Conservation (phyloP, 2,888 invertebrate species). For the Hyposoter didymator region DNA sequence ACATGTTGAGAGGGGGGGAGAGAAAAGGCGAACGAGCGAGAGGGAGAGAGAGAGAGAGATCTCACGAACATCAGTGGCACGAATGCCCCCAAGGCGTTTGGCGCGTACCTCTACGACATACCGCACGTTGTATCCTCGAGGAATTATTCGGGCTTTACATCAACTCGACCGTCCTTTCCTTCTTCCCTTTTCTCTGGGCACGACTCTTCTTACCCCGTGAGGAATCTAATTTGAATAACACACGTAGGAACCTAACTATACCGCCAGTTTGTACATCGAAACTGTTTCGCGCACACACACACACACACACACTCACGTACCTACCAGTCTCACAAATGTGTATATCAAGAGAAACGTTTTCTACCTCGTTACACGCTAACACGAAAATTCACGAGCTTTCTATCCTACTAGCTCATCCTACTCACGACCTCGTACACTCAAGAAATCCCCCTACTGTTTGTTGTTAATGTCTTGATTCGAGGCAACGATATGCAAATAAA, state of each 20-base stretch:
- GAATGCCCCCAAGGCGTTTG: slow-evolving; percentile 69
- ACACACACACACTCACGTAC: slow-evolving; percentile 15
- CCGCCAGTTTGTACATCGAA: slow-evolving; percentile 49
- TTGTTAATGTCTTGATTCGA: slow-evolving; percentile 52
- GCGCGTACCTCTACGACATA: slow-evolving; percentile 68
- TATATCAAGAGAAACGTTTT: slow-evolving; percentile 63
- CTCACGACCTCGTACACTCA: slow-evolving; percentile 40
- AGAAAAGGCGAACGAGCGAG: slow-evolving; percentile 33
- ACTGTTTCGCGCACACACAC: slow-evolving; percentile 42
- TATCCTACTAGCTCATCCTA: slow-evolving; percentile 46
- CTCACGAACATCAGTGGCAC: slow-evolving; percentile 68
- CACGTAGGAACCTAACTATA: slow-evolving; percentile 68
- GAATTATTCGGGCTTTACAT: slow-evolving; percentile 80
- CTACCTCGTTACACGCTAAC: slow-evolving; percentile 66
- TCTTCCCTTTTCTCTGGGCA: slow-evolving; percentile 56
- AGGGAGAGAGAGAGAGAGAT: slow-evolving; percentile 43
- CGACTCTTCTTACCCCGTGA: slow-evolving; percentile 65
- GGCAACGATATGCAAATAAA: slow-evolving; percentile 38
- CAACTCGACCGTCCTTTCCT: slow-evolving; percentile 72
- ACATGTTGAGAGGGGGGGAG: slow-evolving; percentile 43
- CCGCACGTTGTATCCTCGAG: slow-evolving; percentile 68
- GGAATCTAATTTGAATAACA: slow-evolving; percentile 81
- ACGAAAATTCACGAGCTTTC: slow-evolving; percentile 65
- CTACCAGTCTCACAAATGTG: slow-evolving; percentile 45
- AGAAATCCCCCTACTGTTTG: slow-evolving; percentile 34